phyloP scores from a whole-genome alignment of 2,797 vertebrate species.

The Sphenodon punctatus region DNA sequence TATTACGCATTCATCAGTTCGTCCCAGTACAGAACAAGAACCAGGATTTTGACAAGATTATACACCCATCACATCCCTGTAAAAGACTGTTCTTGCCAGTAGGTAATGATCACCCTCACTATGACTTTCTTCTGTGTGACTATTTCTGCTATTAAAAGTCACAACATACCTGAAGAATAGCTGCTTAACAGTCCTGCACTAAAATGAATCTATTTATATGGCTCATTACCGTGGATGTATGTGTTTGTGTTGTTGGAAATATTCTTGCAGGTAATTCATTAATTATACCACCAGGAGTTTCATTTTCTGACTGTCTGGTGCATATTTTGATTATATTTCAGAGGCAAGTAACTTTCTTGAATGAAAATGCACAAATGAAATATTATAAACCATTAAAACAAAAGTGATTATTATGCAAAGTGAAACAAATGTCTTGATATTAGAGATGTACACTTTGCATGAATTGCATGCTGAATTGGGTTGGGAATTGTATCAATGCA shows the following conservation, averaged over 20 bases:
- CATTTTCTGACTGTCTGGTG: neutral
- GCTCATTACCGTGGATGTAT: neutral
- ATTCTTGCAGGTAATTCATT: neutral
- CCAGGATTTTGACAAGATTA: no score
- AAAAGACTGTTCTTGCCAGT: neutral
- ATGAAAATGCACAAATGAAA: conserved; percentile 32
- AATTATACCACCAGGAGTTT: neutral
- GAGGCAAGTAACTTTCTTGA: conserved; percentile 17
- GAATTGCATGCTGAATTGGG: conserved; percentile 40
- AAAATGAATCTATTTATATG: neutral
- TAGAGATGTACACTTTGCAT: conserved; percentile 22
- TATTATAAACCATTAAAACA: conserved; percentile 41
- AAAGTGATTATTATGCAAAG: conserved; percentile 54
- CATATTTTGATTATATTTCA: conserved; percentile 24
- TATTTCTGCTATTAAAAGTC: neutral
- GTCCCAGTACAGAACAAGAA: no score
- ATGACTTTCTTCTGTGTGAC: neutral
- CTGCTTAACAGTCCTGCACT: neutral
- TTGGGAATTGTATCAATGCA: conserved; percentile 21
- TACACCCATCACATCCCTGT: no score
- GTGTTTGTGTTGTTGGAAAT: neutral
- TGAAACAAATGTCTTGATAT: conserved; percentile 41
- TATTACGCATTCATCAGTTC: no score
- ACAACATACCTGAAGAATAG: neutral
- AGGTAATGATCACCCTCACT: neutral